phyloP scores from a whole-genome alignment of 2,888 invertebrate genomes.

The Aradus depressus region DNA sequence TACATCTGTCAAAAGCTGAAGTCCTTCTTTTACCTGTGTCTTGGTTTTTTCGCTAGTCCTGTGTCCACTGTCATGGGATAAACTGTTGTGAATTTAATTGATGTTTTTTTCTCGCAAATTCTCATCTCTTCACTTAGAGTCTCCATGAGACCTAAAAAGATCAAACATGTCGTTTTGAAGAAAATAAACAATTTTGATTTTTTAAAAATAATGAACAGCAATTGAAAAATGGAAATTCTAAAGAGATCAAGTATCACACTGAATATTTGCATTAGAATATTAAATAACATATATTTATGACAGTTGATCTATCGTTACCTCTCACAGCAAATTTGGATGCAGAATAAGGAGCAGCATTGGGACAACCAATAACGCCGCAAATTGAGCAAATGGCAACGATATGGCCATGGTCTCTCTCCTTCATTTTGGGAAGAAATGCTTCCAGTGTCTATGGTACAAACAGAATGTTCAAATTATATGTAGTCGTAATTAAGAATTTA shows the following conservation, averaged over 20 bases:
- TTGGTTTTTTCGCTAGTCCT: slow-evolving; percentile 66
- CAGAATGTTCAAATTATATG: too few species aligned
- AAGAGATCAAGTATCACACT: too few species aligned
- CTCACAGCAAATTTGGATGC: slow-evolving; percentile 41
- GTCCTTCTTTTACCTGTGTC: slow-evolving; percentile 48
- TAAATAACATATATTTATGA: not conserved
- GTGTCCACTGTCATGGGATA: slow-evolving; percentile 84
- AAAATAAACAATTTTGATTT: too few species aligned
- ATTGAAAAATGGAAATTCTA: too few species aligned
- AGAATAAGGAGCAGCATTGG: slow-evolving; percentile 39
- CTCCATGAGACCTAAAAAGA: slow-evolving; percentile 58
- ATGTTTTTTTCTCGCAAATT: slow-evolving; percentile 33
- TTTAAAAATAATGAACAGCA: too few species aligned
- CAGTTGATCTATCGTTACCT: slow-evolving; percentile 30
- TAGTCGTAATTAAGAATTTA: too few species aligned
- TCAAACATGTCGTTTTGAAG: not conserved
- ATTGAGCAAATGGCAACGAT: slow-evolving; percentile 39
- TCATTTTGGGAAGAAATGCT: slow-evolving; percentile 39
- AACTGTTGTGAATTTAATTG: slow-evolving; percentile 60
- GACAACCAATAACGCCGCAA: slow-evolving; percentile 37
- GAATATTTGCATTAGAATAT: not conserved
- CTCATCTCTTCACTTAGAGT: slow-evolving; percentile 65
- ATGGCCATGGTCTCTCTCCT: slow-evolving; percentile 37
- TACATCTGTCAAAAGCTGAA: too few species aligned
- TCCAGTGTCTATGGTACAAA: slow-evolving; percentile 39